These are phyloP conservation scores for Propithecus deckenii DNA, from an alignment of 2,797 vertebrate species.

Conservation along the genomic window DNA sequence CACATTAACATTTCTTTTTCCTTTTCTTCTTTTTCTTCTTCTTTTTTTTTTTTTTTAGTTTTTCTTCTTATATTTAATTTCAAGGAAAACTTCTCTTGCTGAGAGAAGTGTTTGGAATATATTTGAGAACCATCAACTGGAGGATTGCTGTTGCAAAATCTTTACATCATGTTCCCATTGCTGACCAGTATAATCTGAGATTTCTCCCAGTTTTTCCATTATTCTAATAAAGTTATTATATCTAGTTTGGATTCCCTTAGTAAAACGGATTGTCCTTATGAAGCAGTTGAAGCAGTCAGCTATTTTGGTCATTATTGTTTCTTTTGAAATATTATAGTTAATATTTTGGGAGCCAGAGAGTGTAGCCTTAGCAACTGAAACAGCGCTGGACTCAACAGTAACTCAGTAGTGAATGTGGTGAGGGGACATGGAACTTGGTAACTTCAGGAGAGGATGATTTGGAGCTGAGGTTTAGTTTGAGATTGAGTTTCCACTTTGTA, in stretches of 20 bases:
- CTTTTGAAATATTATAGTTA: constrained; percentile 24
- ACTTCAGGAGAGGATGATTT: background rate
- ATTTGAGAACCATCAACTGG: background rate
- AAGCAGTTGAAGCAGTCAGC: background rate
- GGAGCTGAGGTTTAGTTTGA: background rate
- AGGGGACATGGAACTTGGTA: background rate
- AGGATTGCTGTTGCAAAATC: background rate
- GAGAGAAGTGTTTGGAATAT: background rate
- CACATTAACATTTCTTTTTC: background rate
- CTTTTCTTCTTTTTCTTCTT: background rate
- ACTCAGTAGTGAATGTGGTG: constrained; percentile 7
- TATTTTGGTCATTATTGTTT: background rate
- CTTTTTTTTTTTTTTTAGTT: background rate
- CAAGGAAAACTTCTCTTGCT: background rate
- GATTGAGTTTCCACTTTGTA: constrained; percentile 20
- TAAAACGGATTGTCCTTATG: background rate
- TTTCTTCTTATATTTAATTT: background rate
- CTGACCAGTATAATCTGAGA: background rate
- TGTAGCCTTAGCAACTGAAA: background rate
- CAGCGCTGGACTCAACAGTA: background rate
- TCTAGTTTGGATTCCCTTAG: background rate
- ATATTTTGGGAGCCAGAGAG: background rate
- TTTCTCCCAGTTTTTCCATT: background rate
- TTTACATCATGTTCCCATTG: background rate
- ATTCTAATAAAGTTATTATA: background rate